Evolutionary conservation across 2,888 invertebrate species (phyloP), one percentile per base, ranked within the genome.

Genomic region (Dioctria linearis): DNA sequence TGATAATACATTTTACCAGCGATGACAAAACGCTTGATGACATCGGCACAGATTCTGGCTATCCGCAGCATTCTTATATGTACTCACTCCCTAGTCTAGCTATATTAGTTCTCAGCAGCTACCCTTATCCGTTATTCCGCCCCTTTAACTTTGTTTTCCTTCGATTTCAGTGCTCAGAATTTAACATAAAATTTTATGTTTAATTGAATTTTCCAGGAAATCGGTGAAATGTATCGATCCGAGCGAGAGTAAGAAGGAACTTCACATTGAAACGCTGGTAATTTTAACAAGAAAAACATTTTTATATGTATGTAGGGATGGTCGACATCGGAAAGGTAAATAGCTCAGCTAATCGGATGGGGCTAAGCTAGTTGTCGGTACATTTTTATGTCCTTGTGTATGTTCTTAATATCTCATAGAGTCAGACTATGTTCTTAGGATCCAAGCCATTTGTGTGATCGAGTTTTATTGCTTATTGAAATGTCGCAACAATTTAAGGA

Each of bases 391-490:
- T 25, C 25, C 25, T 25, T 25, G 25, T 25, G 71, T 54, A 9
- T n/a, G 71, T 9, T 5, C 54, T 5, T 39, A 54, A 40, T 71
- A 71, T 40, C 40, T 8, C 11, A 11, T 46, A 8, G 5, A 3
- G 59, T 37, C 13, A 8, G 54, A 59, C n/a, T 42, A n/a, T n/a
- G n/a, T n/a, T n/a, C n/a, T n/a, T n/a, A 40, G 37, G 25, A 25
- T 25, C 4, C 4, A 6, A 6, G 13, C 25, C 40, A 43, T 59
- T 61, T 61, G 43, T 57, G 66, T 76, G 79, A 79, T 81, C 79
- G 79, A 79, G 73, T 66, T 73, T 75, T 79, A 81, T 66, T 61
- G 79, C 75, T 81, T 81, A 81, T 81, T 81, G 81, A 79, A 75
- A 81, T 67, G 75, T 37, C 61, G 42, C 59, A 43, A 43, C 61